Percentiles rank a stretch among this genome's conserved stretches.
Evolutionary conservation across 2,113 vertebrate species (phyloP).

Genomic region (Colinus virginianus): DNA sequence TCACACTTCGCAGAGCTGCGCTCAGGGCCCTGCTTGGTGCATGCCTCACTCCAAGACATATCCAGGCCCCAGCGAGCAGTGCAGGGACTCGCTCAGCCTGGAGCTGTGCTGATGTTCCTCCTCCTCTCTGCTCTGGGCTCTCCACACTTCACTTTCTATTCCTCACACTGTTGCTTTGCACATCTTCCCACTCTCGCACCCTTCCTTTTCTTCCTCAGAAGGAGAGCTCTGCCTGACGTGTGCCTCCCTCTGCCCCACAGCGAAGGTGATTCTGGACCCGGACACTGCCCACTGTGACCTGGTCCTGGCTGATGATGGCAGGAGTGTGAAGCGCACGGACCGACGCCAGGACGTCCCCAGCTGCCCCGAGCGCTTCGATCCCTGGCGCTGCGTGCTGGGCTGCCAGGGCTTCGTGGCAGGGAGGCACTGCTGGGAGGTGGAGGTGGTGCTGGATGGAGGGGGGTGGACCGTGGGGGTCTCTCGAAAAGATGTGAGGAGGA

Average conservation of each 20-base stretch:
- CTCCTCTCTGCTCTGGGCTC: background rate
- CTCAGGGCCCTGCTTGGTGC: background rate
- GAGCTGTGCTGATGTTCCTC: background rate
- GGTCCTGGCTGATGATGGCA: background rate
- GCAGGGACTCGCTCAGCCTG: background rate
- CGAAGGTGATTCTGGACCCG: background rate
- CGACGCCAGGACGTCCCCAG: rapidly evolving
- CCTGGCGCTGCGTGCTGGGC: background rate
- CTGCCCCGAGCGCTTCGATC: background rate
- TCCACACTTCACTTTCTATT: background rate
- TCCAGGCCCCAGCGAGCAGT: background rate
- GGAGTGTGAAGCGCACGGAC: background rate
- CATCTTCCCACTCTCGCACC: background rate
- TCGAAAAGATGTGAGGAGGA: background rate
- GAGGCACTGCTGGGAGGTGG: conserved; percentile 7
- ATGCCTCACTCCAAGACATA: background rate
- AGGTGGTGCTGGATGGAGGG: background rate
- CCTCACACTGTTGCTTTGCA: background rate
- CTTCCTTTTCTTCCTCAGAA: background rate
- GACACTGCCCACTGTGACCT: background rate
- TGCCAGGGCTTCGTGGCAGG: background rate
- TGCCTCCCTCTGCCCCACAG: background rate
- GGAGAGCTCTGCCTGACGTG: background rate
- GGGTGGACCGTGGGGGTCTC: background rate
- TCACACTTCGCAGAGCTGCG: background rate